Percentiles rank a stretch among this genome's conserved stretches.
These are phyloP conservation scores for Branchipolynoe longqiensis DNA, from an alignment of 2,888 invertebrate genomes.

Conservation along the genomic window DNA sequence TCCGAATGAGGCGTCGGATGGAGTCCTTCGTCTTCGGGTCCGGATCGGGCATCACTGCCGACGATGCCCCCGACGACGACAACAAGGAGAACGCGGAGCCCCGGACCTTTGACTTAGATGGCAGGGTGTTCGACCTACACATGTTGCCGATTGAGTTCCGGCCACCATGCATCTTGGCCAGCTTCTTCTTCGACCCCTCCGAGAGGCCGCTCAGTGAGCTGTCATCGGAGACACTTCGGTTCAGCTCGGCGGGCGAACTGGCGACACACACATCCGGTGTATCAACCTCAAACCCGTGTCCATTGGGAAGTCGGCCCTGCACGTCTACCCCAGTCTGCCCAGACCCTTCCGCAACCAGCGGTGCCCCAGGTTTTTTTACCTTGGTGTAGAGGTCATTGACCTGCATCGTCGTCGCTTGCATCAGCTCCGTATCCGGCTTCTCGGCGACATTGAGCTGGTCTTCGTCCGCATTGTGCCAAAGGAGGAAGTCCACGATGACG, in stretches of 20 bases:
- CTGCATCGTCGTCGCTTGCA: background rate
- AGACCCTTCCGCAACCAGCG: background rate
- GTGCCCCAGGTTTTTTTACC: background rate
- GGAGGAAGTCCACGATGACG: constrained; percentile 63
- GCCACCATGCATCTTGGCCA: background rate
- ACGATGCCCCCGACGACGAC: background rate
- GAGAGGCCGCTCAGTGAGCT: background rate
- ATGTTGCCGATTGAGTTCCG: background rate
- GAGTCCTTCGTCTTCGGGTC: background rate
- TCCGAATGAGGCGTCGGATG: constrained; percentile 49
- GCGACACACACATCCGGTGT: background rate
- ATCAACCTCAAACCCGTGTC: background rate
- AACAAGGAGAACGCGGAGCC: background rate
- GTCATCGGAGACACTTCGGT: background rate
- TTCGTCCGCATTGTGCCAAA: constrained; percentile 54
- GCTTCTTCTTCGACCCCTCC: background rate
- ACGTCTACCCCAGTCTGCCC: no score
- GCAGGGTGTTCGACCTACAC: background rate
- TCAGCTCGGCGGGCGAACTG: constrained; percentile 43
- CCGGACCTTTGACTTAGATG: constrained; percentile 8
- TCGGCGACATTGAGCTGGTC: constrained; percentile 58
- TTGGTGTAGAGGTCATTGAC: background rate
- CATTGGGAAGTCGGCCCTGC: background rate
- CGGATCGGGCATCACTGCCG: background rate
- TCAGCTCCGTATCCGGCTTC: no score